phyloP scores from a whole-genome alignment of 2,797 vertebrate genomes.

The Alectoris magna region DNA sequence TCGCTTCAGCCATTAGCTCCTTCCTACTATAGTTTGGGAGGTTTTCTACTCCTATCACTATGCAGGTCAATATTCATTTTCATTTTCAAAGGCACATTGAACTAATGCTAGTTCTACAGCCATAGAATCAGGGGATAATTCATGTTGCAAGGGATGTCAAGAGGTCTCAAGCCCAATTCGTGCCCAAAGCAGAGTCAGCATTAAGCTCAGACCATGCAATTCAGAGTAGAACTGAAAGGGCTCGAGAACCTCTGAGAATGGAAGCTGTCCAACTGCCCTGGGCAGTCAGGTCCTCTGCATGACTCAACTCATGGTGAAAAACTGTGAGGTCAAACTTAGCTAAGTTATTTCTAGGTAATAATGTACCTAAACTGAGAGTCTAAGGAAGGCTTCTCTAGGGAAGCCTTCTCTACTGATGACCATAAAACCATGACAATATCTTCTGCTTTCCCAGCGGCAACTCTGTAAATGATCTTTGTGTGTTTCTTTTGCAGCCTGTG shows the following conservation, averaged over 20 bases:
- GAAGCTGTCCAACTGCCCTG: not conserved
- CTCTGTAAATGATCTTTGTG: not conserved
- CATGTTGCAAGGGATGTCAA: not conserved
- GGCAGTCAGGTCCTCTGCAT: not conserved
- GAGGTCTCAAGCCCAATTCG: not conserved
- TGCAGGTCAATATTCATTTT: not conserved
- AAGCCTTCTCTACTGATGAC: not conserved
- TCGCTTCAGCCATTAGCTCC: not conserved
- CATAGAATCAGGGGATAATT: not conserved
- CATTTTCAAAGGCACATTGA: not conserved
- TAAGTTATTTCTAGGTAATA: not conserved
- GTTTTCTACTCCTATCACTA: not conserved
- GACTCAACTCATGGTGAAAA: not conserved
- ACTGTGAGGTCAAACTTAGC: not conserved
- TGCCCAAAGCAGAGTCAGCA: not conserved
- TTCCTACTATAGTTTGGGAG: not conserved
- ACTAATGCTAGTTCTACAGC: not conserved
- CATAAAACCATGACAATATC: not conserved
- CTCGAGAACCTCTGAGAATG: not conserved
- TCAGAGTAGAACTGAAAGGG: not conserved
- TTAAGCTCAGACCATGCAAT: not conserved
- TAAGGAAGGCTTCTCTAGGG: not conserved
- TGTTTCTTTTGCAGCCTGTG: slow-evolving; percentile 83
- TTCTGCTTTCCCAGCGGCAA: not conserved
- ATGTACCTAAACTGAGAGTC: not conserved